Percentiles rank a stretch among this genome's conserved stretches.
Evolutionary conservation across 2,113 vertebrate species (phyloP).

Genomic region (Cyanoderma ruficeps): DNA sequence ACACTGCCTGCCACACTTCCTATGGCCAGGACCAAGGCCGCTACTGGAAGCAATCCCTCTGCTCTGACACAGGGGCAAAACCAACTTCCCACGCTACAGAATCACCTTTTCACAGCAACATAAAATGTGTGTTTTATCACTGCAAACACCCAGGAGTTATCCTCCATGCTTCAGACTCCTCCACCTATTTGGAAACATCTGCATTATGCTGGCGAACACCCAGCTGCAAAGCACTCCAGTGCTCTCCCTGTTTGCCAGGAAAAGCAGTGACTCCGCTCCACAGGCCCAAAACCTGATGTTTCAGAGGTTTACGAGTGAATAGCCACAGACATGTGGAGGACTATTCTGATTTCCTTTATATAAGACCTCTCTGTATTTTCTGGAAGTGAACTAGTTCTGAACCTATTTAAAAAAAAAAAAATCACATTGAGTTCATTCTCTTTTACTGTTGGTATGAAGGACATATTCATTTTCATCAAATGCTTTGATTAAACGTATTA

Average conservation of each 20-base stretch:
- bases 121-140: neutral
- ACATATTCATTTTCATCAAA: neutral
- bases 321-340: neutral
- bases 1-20: neutral
- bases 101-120: rapidly evolving
- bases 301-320: rapidly evolving
- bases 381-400: neutral
- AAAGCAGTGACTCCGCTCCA: neutral
- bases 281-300: neutral
- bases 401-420: neutral
- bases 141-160: neutral
- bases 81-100: neutral
- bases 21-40: neutral
- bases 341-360: neutral
- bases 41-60: neutral
- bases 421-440: neutral
- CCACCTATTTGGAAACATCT: neutral
- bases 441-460: neutral
- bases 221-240: neutral
- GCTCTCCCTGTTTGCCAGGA: neutral
- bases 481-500: neutral
- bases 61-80: neutral
- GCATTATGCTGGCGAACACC: neutral
- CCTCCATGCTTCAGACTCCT: neutral
- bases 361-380: neutral